Percentiles rank a stretch among this genome's conserved stretches.
Conservation (phyloP, 2,888 invertebrate species). For the Catonia carolina region DNA sequence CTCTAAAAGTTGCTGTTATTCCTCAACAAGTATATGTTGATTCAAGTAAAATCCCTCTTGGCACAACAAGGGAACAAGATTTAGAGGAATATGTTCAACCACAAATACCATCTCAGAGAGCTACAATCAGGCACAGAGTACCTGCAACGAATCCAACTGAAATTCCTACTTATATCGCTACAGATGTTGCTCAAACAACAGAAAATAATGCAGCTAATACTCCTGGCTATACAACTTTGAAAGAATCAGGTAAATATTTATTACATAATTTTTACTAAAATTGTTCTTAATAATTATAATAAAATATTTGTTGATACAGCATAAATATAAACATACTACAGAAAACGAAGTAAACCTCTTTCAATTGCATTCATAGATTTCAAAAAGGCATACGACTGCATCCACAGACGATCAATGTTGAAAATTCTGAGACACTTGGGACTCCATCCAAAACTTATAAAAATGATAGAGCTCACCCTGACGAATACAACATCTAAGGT, state of each 20-base stretch:
- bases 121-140: neutral
- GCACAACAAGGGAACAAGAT: conserved; percentile 30
- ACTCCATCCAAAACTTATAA: too few relatives aligned
- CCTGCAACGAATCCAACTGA: neutral
- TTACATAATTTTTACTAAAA: neutral
- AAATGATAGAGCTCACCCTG: too few relatives aligned
- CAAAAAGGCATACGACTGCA: too few relatives aligned
- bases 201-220: neutral
- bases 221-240: neutral
- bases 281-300: neutral
- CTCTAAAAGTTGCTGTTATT: conserved; percentile 8
- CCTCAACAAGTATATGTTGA: conserved; percentile 7
- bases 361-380: too few relatives aligned
- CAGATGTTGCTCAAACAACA: neutral
- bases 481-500: too few relatives aligned
- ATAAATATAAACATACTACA: neutral
- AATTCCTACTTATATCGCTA: conserved; percentile 13
- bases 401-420: too few relatives aligned
- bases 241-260: conserved; percentile 2
- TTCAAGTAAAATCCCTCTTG: conserved; percentile 5
- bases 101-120: neutral
- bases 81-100: conserved; percentile 28
- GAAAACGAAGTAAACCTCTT: too few relatives aligned
- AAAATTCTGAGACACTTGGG: too few relatives aligned
- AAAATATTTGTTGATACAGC: neutral